Conservation (phyloP, 2,888 invertebrate genomes). For the Fragum fragum region DNA sequence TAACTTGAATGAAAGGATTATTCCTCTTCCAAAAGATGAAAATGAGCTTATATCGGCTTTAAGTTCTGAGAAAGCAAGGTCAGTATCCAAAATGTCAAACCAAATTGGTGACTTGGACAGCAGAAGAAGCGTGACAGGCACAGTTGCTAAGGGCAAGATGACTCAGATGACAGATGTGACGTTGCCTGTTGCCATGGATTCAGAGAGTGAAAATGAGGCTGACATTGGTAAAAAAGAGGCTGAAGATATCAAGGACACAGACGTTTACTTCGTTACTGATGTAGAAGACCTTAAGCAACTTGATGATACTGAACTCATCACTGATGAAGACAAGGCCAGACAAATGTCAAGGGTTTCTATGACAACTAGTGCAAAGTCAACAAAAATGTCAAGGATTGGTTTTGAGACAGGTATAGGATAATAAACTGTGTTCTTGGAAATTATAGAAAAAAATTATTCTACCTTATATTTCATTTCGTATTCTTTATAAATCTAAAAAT, state of each 20-base stretch:
- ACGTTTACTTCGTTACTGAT: background rate
- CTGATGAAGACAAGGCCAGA: conserved; percentile 36
- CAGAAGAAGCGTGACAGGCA: conserved; percentile 15
- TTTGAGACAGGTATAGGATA: conserved; percentile 28
- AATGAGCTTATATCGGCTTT: conserved; percentile 4
- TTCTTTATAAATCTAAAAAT: too few species aligned
- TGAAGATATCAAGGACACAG: background rate
- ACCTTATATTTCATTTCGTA: too few species aligned
- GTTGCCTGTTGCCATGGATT: conserved; percentile 25
- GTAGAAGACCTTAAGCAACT: background rate
- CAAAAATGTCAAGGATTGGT: background rate
- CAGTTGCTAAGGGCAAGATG: conserved; percentile 25
- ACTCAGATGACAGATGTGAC: conserved; percentile 29
- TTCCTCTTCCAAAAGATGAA: background rate
- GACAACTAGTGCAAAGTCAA: conserved; percentile 8
- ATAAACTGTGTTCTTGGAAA: too few species aligned
- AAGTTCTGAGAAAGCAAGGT: background rate
- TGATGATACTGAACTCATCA: background rate
- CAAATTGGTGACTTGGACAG: conserved; percentile 22
- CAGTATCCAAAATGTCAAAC: conserved; percentile 7
- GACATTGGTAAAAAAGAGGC: conserved; percentile 10
- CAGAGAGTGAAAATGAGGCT: conserved; percentile 33
- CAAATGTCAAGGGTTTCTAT: conserved; percentile 26
- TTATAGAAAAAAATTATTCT: too few species aligned
- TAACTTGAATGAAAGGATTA: background rate